Evolutionary conservation across 2,888 invertebrate species (phyloP), one percentile per base, ranked within the genome.

Genomic region (Hoplodrina ambigua): DNA sequence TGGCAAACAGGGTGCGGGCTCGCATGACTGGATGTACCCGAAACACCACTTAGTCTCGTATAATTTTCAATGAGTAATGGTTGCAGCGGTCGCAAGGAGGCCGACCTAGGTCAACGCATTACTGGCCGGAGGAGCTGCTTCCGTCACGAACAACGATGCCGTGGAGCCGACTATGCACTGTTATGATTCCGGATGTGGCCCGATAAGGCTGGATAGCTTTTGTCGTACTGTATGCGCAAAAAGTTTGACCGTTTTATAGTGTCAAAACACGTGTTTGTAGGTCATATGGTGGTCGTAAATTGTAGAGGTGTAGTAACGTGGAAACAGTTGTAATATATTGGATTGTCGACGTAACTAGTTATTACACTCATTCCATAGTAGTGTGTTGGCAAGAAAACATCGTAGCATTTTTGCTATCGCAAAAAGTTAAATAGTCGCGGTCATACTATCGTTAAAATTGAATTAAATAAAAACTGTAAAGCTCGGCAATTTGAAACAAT

Each of bases 31-130:
- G 88, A 78, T 90, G 84, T 90, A 94, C 93, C 91, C 91, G 94
- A 94, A 94, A 93, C 91, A 92, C 93, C 94, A 95, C 94, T 95
- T 94, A 95, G 92, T 88, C 87, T 88, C 88, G 94, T 93, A 95
- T 94, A 94, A 94, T 94, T 94, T 94, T 93, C 93, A 93, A 94
- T 95, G 94, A 95, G 91, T 93, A 93, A 93, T 93, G 91, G 89
- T 87, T 87, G 89, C 89, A 86, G 87, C 78, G 80, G 75, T 75
- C 85, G 83, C 82, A 85, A 88, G 87, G 86, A 90, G 88, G 86
- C 87, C 88, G 92, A 93, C 94, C 94, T 93, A 93, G 93, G 93
- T 91, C 92, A 94, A 93, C 91, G 92, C 90, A 92, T 92, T 93
- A 92, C 89, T 87, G 87, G 85, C 86, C 89, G 84, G 87, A 86